Base-by-base conservation (phyloP, 2,888 invertebrate genomes). In the Lydus trimaculatus region DNA sequence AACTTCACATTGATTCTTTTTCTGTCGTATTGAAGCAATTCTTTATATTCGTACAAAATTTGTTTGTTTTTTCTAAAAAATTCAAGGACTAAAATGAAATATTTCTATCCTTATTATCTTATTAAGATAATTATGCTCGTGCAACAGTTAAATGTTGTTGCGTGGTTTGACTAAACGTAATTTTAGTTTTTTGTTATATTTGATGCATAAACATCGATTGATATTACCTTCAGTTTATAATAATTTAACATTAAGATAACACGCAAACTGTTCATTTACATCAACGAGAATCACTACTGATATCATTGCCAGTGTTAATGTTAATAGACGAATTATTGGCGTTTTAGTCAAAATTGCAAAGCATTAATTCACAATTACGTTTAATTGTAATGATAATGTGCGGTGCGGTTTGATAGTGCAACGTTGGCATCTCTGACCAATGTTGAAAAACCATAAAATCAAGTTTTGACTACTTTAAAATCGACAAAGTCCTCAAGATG, bases 11-110 rank as follows among this genome's bases (percentile, higher is more conserved):
- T 48, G 39, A 17, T 43, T 39, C n/a, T 4, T 13, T 28, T 25
- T 43, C 28, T 63, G 33, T 39, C n/a, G 8, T 48, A 48, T 3
- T 15, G 28, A 63, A 63, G 56, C 63, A 63, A 63, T 63, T 52
- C 28, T 63, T 43, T 39, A 5, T 36, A 36, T 36, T n/a, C n/a
- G 6, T 36, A 15, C 15, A 4, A n/a, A n/a, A n/a, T n/a, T n/a
- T 15, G 13, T 36, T 36, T 4, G 15, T 36, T 15, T 36, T 36
- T 15, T 5, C 6, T 31, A 15, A 7, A 2, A 15, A 36, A 33
- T 33, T 33, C 36, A 36, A 15, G 36, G 36, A 36, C 15, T 1
- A 15, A 36, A 15, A 15, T 1, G 15, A 36, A 3, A 31, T 8
- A 31, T 31, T 31, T 15, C 36, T 36, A 36, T 36, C 7, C 13